Base-by-base conservation (phyloP, 64 coral and sea anemone species). In the Montipora capricornis region DNA sequence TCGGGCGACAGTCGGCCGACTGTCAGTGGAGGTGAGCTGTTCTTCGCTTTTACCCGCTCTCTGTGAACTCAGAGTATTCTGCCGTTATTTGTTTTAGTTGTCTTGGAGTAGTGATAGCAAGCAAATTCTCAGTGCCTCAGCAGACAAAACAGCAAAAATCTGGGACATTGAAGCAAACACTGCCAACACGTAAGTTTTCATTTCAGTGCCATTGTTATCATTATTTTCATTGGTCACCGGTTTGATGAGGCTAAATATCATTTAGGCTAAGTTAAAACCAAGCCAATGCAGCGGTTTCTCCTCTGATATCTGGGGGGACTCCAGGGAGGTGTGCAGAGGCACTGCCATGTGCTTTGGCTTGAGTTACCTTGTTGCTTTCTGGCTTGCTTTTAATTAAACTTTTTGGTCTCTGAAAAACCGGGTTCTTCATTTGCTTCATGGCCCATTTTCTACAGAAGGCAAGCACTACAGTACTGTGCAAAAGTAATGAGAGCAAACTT, bases 101-200 rank as follows among this genome's bases (percentile, higher is more conserved):
- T 94, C 98, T 46, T 96, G 92, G 91, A 92, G 98, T 73, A 5
- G 77, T 3, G 95, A 99, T 60, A 94, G 92, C 75, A 92, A 94
- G 44, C 84, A 69, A 71, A 19, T 99, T 10, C 90, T 99, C 5
- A 94, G 95, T 82, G 98, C 95, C 17, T 99, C 98, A n/a, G 98
- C 83, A 16, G 98, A 99, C 76, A 96, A 96, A 64, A 96, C 95
- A 60, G 88, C 91, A n/a, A 99, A 99, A 89, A 92, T 99, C 26
- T 99, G 95, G 95, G 91, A 99, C 89, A 49, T 99, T 37, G 87
- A 73, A 49, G 84, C 70, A 1, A 86, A 92, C 5, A 80, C 79
- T 16, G 82, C 87, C n/a, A 68, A 88, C 7, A 91, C 79, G 98
- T 99, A 76, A 86, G 97, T 89, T 19, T 26, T 82, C 14, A 15